Base-by-base conservation (phyloP, 2,797 vertebrate species). In the Sciurus carolinensis region DNA sequence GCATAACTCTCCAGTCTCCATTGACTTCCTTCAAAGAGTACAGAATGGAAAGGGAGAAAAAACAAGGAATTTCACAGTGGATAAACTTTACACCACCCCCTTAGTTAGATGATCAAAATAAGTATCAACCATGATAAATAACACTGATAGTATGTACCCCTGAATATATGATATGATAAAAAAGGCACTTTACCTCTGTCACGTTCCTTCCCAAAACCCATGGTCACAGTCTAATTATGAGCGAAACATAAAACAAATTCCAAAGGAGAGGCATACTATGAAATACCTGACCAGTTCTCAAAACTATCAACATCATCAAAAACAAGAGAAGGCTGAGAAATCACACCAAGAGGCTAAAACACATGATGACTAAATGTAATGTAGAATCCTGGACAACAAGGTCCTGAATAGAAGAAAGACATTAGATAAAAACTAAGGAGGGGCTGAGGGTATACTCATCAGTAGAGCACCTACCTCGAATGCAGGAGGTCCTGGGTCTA, bases 231-330 rank as follows among this genome's bases (percentile, higher is more conserved):
- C 72, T 86, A 86, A 85, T 33, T 39, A 30, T 44, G 47, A 72
- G 24, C 92, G 85, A 81, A 95, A 44, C 54, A 47, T 59, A 26
- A 84, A 20, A 47, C 13, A 71, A 90, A 93, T 71, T 64, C 26
- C 30, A 50, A n/a, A 0, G 18, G 11, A 57, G 14, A 36, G 4
- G 2, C 26, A 47, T 39, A 50, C 36, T 90, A 52, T 36, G 75
- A 86, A 80, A 91, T 62, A 79, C 33, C n/a, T 54, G 14, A 75
- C 28, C 28, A 91, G 24, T 54, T 82, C 59, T 92, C 9, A 75
- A 80, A 90, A 92, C 20, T 22, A 13, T 88, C 52, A 86, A 73
- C 2, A 18, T 76, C 77, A 91, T 62, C 14, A 47, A 69, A 93
- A 87, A 83, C 33, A 87, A 89, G 30, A 20, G 18, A 91, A 90